phyloP scores from a whole-genome alignment of 2,113 vertebrate species.

The Dryoscopus gambensis region DNA sequence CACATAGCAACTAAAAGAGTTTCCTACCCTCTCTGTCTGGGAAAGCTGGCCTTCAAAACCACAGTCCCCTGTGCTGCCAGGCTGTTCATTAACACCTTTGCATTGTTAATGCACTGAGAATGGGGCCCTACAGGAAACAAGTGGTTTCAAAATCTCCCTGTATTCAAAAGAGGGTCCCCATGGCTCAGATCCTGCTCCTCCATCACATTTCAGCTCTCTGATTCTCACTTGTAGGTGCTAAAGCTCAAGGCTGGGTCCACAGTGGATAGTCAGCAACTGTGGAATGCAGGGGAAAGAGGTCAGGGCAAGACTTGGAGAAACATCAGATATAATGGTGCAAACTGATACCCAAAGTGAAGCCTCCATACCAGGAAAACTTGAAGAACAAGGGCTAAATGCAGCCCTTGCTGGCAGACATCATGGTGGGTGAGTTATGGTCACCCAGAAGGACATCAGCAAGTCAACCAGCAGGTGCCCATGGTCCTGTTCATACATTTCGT shows the following conservation, averaged over 20 bases:
- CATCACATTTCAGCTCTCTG: neutral
- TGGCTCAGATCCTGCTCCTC: neutral
- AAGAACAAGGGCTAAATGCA: neutral
- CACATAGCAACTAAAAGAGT: neutral
- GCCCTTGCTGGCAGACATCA: neutral
- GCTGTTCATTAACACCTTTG: neutral
- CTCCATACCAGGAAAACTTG: neutral
- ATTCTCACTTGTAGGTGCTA: neutral
- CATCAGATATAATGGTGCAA: neutral
- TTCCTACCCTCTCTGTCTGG: neutral
- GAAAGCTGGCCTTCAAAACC: neutral
- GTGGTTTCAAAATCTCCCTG: neutral
- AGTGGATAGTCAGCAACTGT: neutral
- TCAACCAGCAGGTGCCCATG: neutral
- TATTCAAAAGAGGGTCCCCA: neutral
- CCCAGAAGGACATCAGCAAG: neutral
- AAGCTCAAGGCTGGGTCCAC: neutral
- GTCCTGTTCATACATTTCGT: neutral
- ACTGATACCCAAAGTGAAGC: neutral
- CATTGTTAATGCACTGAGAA: neutral
- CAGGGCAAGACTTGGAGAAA: neutral
- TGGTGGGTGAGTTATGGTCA: neutral
- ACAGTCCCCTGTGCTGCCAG: rapidly evolving
- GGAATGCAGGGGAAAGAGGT: neutral
- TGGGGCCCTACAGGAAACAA: neutral